Base-by-base conservation (phyloP, 2,888 invertebrate genomes). In the Zele albiditarsus region DNA sequence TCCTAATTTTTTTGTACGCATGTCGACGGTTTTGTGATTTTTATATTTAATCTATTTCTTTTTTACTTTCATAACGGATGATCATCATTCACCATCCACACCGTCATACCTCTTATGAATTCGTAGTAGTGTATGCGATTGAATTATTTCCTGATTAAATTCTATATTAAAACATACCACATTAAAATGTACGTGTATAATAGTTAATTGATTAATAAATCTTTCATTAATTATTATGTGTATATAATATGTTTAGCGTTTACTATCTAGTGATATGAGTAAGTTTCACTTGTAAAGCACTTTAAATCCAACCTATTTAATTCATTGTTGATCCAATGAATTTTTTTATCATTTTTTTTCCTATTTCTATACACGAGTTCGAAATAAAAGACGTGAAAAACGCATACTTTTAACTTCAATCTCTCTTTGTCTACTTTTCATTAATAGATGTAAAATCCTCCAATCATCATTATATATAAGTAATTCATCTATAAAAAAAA, bases 231-330 rank as follows among this genome's bases (percentile, higher is more conserved):
- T 60, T 33, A 60, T 60, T 20, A 38, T 20, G n/a, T 53, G 53
- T 62, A 71, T 70, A 70, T 46, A 77, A 73, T 77, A 71, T 75
- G 49, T 78, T 78, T 84, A 87, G 86, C 84, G 83, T 79, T 80
- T 84, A 86, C 84, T 87, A 83, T 82, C 87, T 88, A 88, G 84
- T 86, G 88, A 88, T 88, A 88, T 86, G 88, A 85, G 80, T 87
- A 86, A 88, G 86, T 88, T 80, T 87, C 86, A 86, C 85, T 87
- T 86, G 84, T 88, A 88, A 88, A 88, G 88, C 88, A 88, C 88
- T 88, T 88, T 85, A 84, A 85, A 87, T 88, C 86, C 86, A 87
- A 87, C 84, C 87, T 87, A 88, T 77, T 69, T 74, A 66, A 71
- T 78, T 77, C 66, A 77, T 78, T 73, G 73, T 73, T 74, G 28